These are phyloP conservation scores for Panagrolaimus sp. DNA, from an alignment of 1,140 invertebrate species.

Conservation along the genomic window DNA sequence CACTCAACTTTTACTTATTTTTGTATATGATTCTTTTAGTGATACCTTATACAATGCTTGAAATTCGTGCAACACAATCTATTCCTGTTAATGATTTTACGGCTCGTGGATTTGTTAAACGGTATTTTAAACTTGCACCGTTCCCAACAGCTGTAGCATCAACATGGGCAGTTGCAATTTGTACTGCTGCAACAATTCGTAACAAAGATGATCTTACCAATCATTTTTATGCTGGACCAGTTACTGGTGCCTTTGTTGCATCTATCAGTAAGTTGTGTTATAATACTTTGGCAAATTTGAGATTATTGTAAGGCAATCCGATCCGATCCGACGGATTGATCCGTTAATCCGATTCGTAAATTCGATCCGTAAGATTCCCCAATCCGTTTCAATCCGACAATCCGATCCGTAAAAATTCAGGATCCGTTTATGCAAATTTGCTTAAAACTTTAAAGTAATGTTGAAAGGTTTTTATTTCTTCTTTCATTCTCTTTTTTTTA, in stretches of 20 bases:
- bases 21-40: slow-evolving; percentile 22
- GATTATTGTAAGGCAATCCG: too few species aligned
- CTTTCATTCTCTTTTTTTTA: too few species aligned
- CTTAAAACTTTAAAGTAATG: too few species aligned
- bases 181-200: slow-evolving; percentile 44
- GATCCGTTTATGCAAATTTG: too few species aligned
- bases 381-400: too few species aligned
- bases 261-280: slow-evolving; percentile 44
- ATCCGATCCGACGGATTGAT: too few species aligned
- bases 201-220: slow-evolving; percentile 51
- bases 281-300: too few species aligned
- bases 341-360: too few species aligned
- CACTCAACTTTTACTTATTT: slow-evolving; percentile 17
- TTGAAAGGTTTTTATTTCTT: too few species aligned
- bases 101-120: slow-evolving; percentile 21
- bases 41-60: slow-evolving; percentile 33
- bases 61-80: slow-evolving; percentile 32
- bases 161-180: slow-evolving; percentile 45
- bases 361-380: too few species aligned
- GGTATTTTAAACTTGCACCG: slow-evolving; percentile 32
- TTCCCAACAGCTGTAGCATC: slow-evolving; percentile 44
- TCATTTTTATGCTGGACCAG: slow-evolving; percentile 35
- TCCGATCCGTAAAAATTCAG: too few species aligned
- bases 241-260: slow-evolving; percentile 34
- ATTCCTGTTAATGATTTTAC: slow-evolving; percentile 30